Evolutionary conservation across 2,888 invertebrate species (phyloP).

Genomic region (Drosophila kanekoi): DNA sequence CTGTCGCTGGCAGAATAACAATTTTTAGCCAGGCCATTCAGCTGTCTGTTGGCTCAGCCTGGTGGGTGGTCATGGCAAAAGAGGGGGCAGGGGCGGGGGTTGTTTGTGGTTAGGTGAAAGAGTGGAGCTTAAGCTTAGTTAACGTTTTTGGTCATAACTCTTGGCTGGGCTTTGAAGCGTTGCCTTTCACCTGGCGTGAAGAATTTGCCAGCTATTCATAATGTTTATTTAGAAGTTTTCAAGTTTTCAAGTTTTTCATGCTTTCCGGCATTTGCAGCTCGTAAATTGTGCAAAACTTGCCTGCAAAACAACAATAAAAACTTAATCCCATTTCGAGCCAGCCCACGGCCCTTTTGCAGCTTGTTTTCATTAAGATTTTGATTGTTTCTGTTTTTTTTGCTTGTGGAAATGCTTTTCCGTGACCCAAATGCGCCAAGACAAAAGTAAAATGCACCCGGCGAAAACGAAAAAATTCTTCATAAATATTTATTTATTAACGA

Average conservation of each 20-base stretch:
- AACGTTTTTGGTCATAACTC: slow-evolving; percentile 36
- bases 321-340: slow-evolving; percentile 36
- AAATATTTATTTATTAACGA: slow-evolving; percentile 25
- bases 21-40: slow-evolving; percentile 32
- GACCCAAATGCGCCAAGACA: slow-evolving; percentile 34
- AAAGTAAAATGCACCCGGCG: slow-evolving; percentile 16
- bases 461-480: slow-evolving; percentile 17
- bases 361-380: slow-evolving; percentile 2
- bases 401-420: slow-evolving; percentile 24
- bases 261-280: slow-evolving; percentile 22
- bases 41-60: slow-evolving; percentile 18
- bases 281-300: slow-evolving; percentile 37
- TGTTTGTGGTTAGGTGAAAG: background rate
- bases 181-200: slow-evolving; percentile 37
- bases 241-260: slow-evolving; percentile 15
- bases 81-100: background rate
- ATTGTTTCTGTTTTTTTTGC: no score
- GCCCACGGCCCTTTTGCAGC: background rate
- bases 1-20: slow-evolving; percentile 32
- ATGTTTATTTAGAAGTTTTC: slow-evolving; percentile 49
- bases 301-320: slow-evolving; percentile 44
- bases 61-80: slow-evolving; percentile 18
- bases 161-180: slow-evolving; percentile 10
- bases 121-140: slow-evolving; percentile 1
- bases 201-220: slow-evolving; percentile 28